These are phyloP conservation scores for Gymnoscopelus braueri DNA, from an alignment of 2,797 vertebrate genomes.

Conservation along the genomic window DNA sequence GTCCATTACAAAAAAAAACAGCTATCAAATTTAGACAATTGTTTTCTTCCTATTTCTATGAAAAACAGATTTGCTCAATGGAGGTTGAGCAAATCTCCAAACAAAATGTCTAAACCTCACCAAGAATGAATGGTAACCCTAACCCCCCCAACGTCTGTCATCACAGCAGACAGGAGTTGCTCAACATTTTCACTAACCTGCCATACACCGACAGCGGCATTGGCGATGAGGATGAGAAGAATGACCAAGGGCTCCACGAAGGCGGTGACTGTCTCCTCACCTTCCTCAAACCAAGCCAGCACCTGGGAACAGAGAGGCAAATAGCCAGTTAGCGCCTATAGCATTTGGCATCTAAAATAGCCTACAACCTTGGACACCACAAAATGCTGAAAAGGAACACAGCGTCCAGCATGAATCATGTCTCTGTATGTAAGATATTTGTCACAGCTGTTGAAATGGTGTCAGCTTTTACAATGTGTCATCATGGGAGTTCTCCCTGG, in stretches of 20 bases:
- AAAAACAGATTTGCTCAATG: too few species aligned
- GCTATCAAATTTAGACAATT: too few species aligned
- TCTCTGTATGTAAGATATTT: too few species aligned
- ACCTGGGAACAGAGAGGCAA: constrained; percentile 64
- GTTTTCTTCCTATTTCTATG: too few species aligned
- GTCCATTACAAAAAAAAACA: too few species aligned
- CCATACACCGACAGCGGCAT: constrained; percentile 93
- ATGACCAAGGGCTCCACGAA: constrained; percentile 95
- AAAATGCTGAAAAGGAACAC: background rate
- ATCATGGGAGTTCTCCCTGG: too few species aligned
- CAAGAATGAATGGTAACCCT: constrained; percentile 33
- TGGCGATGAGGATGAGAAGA: constrained; percentile 93
- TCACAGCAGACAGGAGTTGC: constrained; percentile 44
- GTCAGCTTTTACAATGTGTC: too few species aligned
- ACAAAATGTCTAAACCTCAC: too few species aligned
- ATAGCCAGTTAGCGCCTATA: background rate
- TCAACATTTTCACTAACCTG: constrained; percentile 81
- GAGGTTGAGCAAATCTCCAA: too few species aligned
- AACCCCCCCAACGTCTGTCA: constrained; percentile 46
- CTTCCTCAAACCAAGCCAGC: constrained; percentile 87
- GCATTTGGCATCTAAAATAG: background rate
- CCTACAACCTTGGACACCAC: background rate
- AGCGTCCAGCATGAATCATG: too few species aligned
- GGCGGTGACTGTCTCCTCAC: constrained; percentile 92
- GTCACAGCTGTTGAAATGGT: too few species aligned